Conservation (phyloP, 2,797 vertebrate genomes). For the Etheostoma perlongum region DNA sequence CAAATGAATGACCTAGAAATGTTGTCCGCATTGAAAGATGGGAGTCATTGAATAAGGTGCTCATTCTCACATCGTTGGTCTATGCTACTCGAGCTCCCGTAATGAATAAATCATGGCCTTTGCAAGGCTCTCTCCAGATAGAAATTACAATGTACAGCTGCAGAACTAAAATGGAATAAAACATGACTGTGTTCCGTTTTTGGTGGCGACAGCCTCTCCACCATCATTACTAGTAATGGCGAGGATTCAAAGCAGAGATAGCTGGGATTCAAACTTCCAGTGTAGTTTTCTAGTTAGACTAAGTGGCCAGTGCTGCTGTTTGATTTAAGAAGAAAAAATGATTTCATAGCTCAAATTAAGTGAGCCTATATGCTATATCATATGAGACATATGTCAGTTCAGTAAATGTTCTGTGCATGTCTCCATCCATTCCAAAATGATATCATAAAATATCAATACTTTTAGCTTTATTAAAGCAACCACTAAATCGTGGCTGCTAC, state of each 20-base stretch:
- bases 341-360: conserved; percentile 13
- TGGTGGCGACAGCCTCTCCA: conserved; percentile 64
- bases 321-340: conserved; percentile 28
- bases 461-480: conserved; percentile 10
- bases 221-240: conserved; percentile 67
- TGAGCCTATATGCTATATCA: conserved; percentile 1
- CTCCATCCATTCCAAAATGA: neutral
- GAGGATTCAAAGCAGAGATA: conserved; percentile 55
- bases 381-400: neutral
- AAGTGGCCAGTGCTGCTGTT: conserved; percentile 22
- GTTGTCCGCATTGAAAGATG: conserved; percentile 80
- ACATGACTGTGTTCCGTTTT: conserved; percentile 75
- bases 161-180: conserved; percentile 83
- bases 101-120: conserved; percentile 83
- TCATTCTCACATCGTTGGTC: conserved; percentile 76
- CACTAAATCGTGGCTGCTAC: conserved; percentile 13
- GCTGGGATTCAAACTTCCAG: conserved; percentile 36
- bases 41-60: conserved; percentile 79
- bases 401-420: neutral
- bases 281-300: conserved; percentile 30
- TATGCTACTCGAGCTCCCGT: conserved; percentile 71
- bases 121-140: conserved; percentile 75
- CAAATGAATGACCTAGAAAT: conserved; percentile 80
- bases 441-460: neutral
- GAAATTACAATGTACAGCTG: conserved; percentile 80